phyloP scores from a whole-genome alignment of 2,888 invertebrate species.

The Himalopsyche tibetana region DNA sequence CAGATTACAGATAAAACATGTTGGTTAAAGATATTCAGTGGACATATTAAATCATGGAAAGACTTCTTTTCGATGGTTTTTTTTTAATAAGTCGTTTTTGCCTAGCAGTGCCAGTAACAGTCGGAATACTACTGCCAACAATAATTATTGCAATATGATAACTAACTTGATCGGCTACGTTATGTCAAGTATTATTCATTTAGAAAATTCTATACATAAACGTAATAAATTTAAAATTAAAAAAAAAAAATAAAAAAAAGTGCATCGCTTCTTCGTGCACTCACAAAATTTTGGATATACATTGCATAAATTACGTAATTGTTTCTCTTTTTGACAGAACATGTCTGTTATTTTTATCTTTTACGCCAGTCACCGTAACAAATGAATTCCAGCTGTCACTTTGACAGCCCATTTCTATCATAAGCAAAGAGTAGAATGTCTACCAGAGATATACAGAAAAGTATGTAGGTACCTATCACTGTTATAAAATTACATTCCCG shows the following conservation, averaged over 20 bases:
- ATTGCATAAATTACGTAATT: not conserved
- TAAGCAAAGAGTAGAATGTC: not conserved
- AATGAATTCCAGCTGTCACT: constrained; percentile 42
- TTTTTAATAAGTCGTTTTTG: too few species aligned
- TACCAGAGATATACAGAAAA: constrained; percentile 2
- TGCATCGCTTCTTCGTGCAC: not conserved
- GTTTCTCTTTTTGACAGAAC: constrained; percentile 6
- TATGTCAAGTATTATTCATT: too few species aligned
- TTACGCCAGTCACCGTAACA: constrained; percentile 38
- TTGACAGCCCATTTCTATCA: constrained; percentile 22
- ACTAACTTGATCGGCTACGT: too few species aligned
- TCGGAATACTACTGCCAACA: too few species aligned
- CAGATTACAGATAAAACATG: too few species aligned
- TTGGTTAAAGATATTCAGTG: too few species aligned
- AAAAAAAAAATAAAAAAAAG: not conserved
- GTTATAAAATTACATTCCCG: constrained; percentile 6
- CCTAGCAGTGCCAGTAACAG: too few species aligned
- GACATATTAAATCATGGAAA: too few species aligned
- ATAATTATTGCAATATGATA: too few species aligned
- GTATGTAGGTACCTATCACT: not conserved
- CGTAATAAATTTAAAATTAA: not conserved
- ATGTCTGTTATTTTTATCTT: constrained; percentile 27
- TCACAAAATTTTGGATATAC: not conserved
- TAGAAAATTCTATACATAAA: not conserved
- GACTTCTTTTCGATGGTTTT: too few species aligned